Percentiles rank a stretch among this genome's conserved stretches.
phyloP scores from a whole-genome alignment of 1,140 invertebrate species.

The Elysia chlorotica region DNA sequence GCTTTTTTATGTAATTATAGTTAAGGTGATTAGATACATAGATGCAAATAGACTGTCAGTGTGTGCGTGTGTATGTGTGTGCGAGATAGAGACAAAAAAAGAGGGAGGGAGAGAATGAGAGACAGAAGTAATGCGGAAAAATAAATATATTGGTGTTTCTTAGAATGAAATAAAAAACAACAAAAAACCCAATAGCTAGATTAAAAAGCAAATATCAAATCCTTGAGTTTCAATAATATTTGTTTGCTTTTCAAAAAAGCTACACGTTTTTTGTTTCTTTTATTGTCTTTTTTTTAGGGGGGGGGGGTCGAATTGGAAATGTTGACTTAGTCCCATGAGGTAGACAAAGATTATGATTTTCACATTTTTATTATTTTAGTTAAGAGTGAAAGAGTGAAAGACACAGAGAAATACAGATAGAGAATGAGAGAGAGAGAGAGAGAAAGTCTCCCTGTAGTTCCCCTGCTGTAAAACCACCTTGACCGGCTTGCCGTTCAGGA shows the following conservation, averaged over 20 bases:
- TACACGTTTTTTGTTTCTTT: background rate
- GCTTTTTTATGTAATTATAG: too few species aligned
- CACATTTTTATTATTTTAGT: background rate
- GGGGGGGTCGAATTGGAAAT: too few species aligned
- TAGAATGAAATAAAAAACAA: too few species aligned
- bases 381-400: background rate
- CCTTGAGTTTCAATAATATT: background rate
- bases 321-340: too few species aligned
- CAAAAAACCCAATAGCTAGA: background rate
- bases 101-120: background rate
- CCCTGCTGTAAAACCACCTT: background rate
- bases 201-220: background rate
- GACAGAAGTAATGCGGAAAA: background rate
- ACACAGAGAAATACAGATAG: conserved; percentile 12
- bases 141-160: too few species aligned
- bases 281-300: background rate
- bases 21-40: too few species aligned
- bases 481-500: conserved; percentile 10
- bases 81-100: too few species aligned
- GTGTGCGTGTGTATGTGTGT: too few species aligned
- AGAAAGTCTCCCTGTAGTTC: background rate
- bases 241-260: background rate
- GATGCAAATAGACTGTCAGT: too few species aligned
- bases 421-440: background rate
- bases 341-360: too few species aligned